Percentiles rank a stretch among this genome's conserved stretches.
Evolutionary conservation across 37 sponge, comb jelly and placozoan genomes (phyloP).

Genomic region (Mnemiopsis leidyi): DNA sequence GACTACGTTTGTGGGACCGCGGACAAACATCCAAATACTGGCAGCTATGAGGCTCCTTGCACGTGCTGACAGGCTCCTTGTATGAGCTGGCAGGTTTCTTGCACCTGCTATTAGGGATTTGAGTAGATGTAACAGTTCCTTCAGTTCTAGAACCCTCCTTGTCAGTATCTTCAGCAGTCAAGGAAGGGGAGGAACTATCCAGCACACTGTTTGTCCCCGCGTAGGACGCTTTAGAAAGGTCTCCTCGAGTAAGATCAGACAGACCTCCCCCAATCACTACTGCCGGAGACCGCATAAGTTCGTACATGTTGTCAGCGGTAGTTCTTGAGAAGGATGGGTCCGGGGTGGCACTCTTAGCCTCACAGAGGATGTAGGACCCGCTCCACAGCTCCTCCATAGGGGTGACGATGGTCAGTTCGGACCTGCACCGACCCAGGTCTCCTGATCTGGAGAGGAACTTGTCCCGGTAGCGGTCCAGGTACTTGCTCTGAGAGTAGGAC

Average conservation of each 20-base stretch:
- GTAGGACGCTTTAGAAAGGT: background rate
- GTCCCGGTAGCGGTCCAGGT: background rate
- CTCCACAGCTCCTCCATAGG: background rate
- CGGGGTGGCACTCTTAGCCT: background rate
- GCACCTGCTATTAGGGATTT: background rate
- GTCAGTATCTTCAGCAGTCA: background rate
- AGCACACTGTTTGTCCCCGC: background rate
- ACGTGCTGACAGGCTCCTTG: background rate
- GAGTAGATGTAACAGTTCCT: background rate
- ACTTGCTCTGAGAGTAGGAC: background rate
- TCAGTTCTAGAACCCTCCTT: background rate
- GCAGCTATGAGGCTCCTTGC: background rate
- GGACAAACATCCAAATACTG: background rate
- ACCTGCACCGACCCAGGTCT: background rate
- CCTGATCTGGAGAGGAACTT: background rate
- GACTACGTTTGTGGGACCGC: background rate
- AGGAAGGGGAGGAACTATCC: background rate
- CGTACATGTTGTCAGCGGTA: background rate
- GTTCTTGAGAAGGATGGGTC: background rate
- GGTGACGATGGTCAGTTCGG: background rate
- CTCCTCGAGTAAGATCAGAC: background rate
- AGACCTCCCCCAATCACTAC: background rate
- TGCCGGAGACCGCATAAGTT: background rate
- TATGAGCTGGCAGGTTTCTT: background rate
- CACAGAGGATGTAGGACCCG: slow-evolving; percentile 9